Percentiles rank a stretch among this genome's conserved stretches.
phyloP scores from a whole-genome alignment of 23 tunicate species.

The Phallusia fumigata region DNA sequence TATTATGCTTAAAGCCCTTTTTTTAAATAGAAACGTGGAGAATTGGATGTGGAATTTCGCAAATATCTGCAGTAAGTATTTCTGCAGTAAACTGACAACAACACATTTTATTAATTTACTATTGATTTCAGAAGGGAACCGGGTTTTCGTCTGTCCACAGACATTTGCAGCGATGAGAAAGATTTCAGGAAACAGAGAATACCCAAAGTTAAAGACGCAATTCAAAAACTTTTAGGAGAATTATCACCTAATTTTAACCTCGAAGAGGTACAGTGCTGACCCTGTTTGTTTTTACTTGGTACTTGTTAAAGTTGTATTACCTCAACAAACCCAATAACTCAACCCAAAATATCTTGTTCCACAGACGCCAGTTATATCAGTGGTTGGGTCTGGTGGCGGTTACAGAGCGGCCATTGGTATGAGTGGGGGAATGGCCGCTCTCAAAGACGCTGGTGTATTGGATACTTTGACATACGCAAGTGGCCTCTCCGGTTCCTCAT shows the following conservation, averaged over 20 bases:
- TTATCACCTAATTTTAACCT: not conserved
- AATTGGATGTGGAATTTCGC: no score
- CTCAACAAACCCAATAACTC: not conserved
- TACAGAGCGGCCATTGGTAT: slow-evolving; percentile 41
- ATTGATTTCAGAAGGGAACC: no score
- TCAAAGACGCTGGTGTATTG: slow-evolving; percentile 35
- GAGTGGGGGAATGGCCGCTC: slow-evolving; percentile 45
- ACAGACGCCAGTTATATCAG: slow-evolving; percentile 48
- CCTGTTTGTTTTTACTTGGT: no score
- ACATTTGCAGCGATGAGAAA: not conserved
- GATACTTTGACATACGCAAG: slow-evolving; percentile 40
- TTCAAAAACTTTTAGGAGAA: not conserved
- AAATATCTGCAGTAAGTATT: no score
- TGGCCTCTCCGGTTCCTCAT: slow-evolving; percentile 56
- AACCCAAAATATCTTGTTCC: no score
- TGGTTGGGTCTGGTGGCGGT: slow-evolving; percentile 58
- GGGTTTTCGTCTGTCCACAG: not conserved
- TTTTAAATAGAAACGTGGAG: no score
- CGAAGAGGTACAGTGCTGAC: not conserved
- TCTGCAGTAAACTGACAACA: no score
- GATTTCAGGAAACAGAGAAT: not conserved
- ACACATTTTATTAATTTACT: no score
- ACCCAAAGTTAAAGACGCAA: not conserved
- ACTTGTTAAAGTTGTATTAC: no score
- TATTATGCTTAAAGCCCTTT: no score